Evolutionary conservation across 2,797 vertebrate genomes (phyloP), one percentile per base, ranked within the genome.

Genomic region (Hippopotamyrus pictus): DNA sequence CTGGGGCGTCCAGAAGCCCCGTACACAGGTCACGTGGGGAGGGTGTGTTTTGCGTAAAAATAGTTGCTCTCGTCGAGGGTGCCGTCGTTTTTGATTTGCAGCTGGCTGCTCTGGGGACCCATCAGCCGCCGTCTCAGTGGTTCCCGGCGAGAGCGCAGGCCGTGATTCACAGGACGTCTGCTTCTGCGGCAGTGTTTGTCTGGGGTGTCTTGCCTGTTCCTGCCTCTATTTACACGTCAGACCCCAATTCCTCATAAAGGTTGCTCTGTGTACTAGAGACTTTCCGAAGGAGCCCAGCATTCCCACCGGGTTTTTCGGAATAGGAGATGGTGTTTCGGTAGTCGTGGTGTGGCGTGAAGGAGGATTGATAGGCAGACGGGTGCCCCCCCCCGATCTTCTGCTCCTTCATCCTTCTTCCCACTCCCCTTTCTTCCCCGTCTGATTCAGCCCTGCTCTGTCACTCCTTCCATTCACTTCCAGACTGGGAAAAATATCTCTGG

Each of bases 21-120:
- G 1, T 79, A 8, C 62, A 14, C 25, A 14, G 62, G 62, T 69
- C 62, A 33, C 11, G 62, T 1, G 62, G 62, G 62, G 62, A 69
- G 29, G 65, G 3, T 37, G 62, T 46, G 65, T 48, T 65, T 29
- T 25, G 69, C 14, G 46, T 62, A 59, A 88, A 88, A 44, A 88
- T 88, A 59, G 17, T 25, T 37, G 14, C 6, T 89, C 51, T 57
- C 44, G 8, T 25, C 76, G 37, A 87, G 33, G 86, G n/a, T 69
- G 51, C 62, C 46, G 51, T 33, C 57, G 14, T 89, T 59, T 89
- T 88, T 62, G 69, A 89, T 88, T 22, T 88, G 51, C 12, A 11
- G 9, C 48, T 33, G 44, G 85, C 37, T 79, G 50, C 51, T 89
- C 17, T n/a, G 22, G 86, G 69, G 85, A 33, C 14, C 22, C 79